These are phyloP conservation scores for Terebella lapidaria DNA, from an alignment of 2,888 invertebrate species.

Conservation along the genomic window DNA sequence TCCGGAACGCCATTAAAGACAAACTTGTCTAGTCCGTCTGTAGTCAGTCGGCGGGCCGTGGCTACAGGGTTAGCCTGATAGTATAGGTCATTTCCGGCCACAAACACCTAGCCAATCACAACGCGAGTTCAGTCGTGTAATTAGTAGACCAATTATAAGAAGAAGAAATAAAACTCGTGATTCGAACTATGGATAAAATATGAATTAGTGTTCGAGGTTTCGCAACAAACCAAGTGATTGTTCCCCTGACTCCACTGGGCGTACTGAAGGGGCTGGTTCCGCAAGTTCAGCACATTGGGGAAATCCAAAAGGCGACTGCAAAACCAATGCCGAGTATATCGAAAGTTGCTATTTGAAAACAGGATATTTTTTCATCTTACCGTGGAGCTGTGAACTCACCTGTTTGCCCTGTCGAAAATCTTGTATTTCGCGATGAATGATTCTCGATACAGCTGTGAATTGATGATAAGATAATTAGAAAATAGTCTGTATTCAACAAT, in stretches of 20 bases:
- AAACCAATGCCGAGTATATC: no score
- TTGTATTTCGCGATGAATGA: constrained; percentile 17
- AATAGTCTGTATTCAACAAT: no score
- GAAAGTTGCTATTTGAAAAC: no score
- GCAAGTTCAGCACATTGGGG: no score
- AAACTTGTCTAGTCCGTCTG: constrained; percentile 3
- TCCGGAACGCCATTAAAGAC: constrained; percentile 19
- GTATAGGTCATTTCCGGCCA: constrained; percentile 17
- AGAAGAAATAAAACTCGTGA: no score
- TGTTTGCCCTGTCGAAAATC: constrained; percentile 2
- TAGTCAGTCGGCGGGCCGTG: constrained; percentile 7
- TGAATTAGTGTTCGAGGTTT: no score
- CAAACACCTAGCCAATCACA: constrained; percentile 11
- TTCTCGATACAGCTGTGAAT: constrained; percentile 17
- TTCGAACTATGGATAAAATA: no score
- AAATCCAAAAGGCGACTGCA: no score
- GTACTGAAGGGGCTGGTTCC: constrained; percentile 1
- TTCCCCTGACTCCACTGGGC: neutral
- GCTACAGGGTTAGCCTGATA: constrained; percentile 4
- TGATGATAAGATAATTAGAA: neutral
- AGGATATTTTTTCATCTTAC: no score
- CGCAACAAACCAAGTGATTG: no score
- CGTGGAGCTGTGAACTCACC: no score
- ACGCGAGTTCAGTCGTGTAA: neutral
- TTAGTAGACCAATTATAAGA: neutral